Conservation (phyloP, 1,140 invertebrate species). For the Ceratina calcarata region DNA sequence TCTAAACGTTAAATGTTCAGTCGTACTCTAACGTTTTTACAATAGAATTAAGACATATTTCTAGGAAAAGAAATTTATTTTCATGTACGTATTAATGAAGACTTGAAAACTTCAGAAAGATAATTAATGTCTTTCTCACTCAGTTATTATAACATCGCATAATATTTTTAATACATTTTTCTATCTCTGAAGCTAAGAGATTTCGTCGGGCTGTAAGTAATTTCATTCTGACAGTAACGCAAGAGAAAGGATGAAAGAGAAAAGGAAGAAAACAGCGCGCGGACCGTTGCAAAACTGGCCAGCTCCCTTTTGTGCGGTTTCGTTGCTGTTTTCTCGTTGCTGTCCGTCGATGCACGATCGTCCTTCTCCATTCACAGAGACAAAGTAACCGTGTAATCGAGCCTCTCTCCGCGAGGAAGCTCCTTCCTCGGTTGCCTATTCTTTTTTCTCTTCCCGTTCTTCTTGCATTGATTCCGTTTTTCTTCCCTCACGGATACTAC, state of each 20-base stretch:
- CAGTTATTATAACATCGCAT: too few relatives aligned
- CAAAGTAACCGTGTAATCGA: slow-evolving; percentile 77
- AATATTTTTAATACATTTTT: too few relatives aligned
- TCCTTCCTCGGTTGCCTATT: slow-evolving; percentile 32
- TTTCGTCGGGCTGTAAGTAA: background rate
- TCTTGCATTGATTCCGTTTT: background rate
- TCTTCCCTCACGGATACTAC: background rate
- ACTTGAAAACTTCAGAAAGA: too few relatives aligned
- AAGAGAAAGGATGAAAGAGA: background rate
- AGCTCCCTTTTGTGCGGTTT: slow-evolving; percentile 72
- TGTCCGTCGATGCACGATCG: slow-evolving; percentile 52
- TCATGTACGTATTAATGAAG: too few relatives aligned
- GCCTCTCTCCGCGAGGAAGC: slow-evolving; percentile 41
- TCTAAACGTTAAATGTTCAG: background rate
- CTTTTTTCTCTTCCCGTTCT: background rate
- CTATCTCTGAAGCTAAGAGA: too few relatives aligned
- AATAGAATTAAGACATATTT: too few relatives aligned
- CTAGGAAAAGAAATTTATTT: too few relatives aligned
- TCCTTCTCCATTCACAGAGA: slow-evolving; percentile 65
- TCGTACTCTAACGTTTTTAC: background rate
- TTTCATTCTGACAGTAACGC: background rate
- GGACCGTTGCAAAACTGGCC: slow-evolving; percentile 51
- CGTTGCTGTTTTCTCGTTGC: slow-evolving; percentile 43
- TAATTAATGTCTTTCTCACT: too few relatives aligned
- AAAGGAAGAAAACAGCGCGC: slow-evolving; percentile 9